A percentile compares a stretch with the other conserved stretches of the same genome.
Evolutionary conservation across 2,113 vertebrate species (phyloP).

Genomic region (Oryzias celebensis): DNA sequence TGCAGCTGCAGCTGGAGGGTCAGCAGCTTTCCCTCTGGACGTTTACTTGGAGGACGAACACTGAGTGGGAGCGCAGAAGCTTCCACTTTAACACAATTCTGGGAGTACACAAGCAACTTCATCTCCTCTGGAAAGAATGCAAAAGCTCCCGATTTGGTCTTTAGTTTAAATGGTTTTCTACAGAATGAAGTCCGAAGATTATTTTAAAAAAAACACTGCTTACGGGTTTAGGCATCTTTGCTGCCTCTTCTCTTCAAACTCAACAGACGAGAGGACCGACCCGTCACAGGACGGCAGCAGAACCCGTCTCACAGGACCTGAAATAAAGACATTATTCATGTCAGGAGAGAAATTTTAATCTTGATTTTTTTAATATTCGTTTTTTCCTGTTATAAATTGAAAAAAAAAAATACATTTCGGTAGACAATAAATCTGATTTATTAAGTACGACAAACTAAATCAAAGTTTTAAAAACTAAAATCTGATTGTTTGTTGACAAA

Average conservation of each 20-base stretch:
- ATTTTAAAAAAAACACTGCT: slow-evolving; percentile 27
- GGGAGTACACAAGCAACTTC: slow-evolving; percentile 22
- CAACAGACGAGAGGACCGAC: slow-evolving; percentile 53
- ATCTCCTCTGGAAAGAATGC: too few species aligned
- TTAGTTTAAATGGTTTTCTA: neutral
- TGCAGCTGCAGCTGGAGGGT: slow-evolving; percentile 37
- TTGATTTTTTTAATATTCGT: too few species aligned
- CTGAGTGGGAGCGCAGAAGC: slow-evolving; percentile 35
- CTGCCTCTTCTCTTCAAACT: slow-evolving; percentile 59
- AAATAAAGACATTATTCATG: slow-evolving; percentile 19
- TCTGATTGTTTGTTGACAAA: too few species aligned
- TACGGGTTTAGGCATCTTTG: slow-evolving; percentile 81
- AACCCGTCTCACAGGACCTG: slow-evolving; percentile 48
- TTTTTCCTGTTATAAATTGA: too few species aligned
- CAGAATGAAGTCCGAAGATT: neutral
- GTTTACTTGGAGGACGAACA: slow-evolving; percentile 54
- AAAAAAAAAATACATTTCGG: too few species aligned
- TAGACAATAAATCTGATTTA: too few species aligned
- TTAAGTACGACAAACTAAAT: too few species aligned
- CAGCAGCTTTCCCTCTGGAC: slow-evolving; percentile 41
- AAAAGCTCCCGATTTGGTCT: neutral
- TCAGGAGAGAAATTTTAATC: neutral
- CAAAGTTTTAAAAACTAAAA: too few species aligned
- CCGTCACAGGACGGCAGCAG: slow-evolving; percentile 45
- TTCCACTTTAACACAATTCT: slow-evolving; percentile 23